Base-by-base conservation (phyloP, 2,888 invertebrate genomes). In the Trimorus sp. region DNA sequence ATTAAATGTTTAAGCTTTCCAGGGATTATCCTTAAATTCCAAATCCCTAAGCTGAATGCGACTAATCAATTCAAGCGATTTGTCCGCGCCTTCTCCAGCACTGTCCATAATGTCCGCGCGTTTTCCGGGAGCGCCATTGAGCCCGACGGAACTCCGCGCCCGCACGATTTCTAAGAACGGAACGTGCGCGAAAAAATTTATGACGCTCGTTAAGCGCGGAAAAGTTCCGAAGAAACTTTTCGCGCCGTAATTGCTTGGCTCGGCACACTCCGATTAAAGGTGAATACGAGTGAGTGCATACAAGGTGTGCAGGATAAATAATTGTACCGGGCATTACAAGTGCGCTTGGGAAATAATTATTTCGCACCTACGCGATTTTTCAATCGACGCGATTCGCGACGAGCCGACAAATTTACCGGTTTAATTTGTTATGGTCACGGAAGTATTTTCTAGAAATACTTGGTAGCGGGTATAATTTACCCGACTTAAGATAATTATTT, bases 141-240 rank as follows among this genome's bases (percentile, higher is more conserved):
- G 74, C 79, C 51, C 60, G 70, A 71, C 63, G 69, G n/a, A 74
- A 77, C 73, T 63, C 7, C 59, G 63, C 60, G 65, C 74, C 77
- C 66, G 77, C 78, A 53, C 73, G 80, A 80, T 80, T 83, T 66
- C 70, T 70, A 36, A 49, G 65, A 40, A 40, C 59, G 58, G 48
- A 69, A 74, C 70, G 65, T 63, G 78, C 77, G 78, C 48, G 48
- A 48, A 74, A 80, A 80, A 78, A 83, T 83, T 83, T 83, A 83
- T 83, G 83, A 79, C 66, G 74, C 83, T 83, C 83, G 78, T 83
- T 83, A 83, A 80, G 78, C 71, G 77, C 45, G 79, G 79, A 80
- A 83, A 83, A 80, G 80, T 80, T 83, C 60, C 59, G 74, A 79
- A 79, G 74, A 78, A 83, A 83, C 62, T 83, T 83, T 83, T 11